Base-by-base conservation (phyloP, 1,140 invertebrate genomes). In the Drosophila pallidifrons region DNA sequence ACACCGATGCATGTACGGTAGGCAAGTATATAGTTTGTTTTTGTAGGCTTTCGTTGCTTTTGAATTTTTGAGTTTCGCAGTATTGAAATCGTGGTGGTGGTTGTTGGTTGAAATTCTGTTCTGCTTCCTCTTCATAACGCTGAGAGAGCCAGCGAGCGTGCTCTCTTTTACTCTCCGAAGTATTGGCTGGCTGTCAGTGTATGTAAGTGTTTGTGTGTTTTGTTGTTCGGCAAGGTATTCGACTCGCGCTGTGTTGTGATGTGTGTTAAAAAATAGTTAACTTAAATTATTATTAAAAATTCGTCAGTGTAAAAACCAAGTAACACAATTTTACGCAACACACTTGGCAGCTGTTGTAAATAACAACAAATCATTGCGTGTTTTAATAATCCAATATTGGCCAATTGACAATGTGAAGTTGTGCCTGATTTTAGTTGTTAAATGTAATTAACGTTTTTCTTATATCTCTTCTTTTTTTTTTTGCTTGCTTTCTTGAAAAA, bases 11-110 rank as follows among this genome's bases (percentile, higher is more conserved):
- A 71, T 54, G 55, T n/a, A 30, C 16, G 43, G 59, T 63, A 13
- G 38, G 70, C 38, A 52, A 55, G 58, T 73, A 76, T 76, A 76
- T 71, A 76, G 71, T 87, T 82, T 78, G 80, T 80, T 87, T 88
- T 87, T 82, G 80, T 87, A 87, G 83, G 83, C 83, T 81, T 87
- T 82, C 80, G 82, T 87, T 79, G 85, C 77, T 87, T 87, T 78
- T 76, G 68, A 76, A 71, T 76, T 76, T 76, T 83, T 72, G 85
- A 88, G 85, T 87, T 86, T 87, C 82, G 58, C 73, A 86, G 75
- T 86, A 86, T 86, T 86, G 79, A 86, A 86, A 86, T 73, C 79
- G 75, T 69, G 70, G 82, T 87, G 79, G 77, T 85, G 82, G 82
- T 86, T 77, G 77, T 66, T 64, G 71, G 71, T 85, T 71, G 66